Conservation (phyloP, 2,888 invertebrate species). For the Octonoba sinensis region DNA sequence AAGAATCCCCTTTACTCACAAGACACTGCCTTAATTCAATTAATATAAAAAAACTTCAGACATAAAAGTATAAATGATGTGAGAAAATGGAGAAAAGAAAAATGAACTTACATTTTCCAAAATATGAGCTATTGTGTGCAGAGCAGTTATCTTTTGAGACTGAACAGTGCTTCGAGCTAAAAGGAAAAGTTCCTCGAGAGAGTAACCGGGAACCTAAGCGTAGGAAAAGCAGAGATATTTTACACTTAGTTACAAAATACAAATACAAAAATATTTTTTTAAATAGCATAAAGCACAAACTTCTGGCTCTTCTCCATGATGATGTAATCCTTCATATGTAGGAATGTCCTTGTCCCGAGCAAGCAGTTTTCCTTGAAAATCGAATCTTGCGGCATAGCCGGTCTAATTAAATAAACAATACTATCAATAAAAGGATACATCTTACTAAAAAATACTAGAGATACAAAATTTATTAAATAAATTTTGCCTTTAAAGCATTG, state of each 20-base stretch:
- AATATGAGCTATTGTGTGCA: conserved; percentile 85
- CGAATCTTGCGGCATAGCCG: conserved; percentile 71
- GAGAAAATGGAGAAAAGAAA: not conserved
- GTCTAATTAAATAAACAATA: conserved; percentile 67
- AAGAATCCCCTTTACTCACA: too few species aligned
- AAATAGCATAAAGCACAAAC: conserved; percentile 65
- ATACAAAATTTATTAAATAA: too few species aligned
- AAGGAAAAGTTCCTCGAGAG: conserved; percentile 87
- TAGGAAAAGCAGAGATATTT: not conserved
- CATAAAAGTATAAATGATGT: not conserved
- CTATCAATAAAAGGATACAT: not conserved
- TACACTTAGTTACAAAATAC: not conserved
- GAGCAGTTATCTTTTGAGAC: conserved; percentile 86
- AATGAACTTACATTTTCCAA: conserved; percentile 70
- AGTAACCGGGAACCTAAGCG: conserved; percentile 80
- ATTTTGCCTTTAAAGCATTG: too few species aligned
- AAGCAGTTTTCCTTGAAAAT: conserved; percentile 75
- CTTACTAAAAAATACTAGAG: too few species aligned
- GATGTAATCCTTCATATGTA: conserved; percentile 80
- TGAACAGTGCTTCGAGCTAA: conserved; percentile 79
- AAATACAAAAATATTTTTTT: not conserved
- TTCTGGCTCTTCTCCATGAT: conserved; percentile 92
- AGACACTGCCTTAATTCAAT: too few species aligned
- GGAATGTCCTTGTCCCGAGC: conserved; percentile 79
- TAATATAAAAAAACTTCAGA: too few species aligned